Evolutionary conservation across 1,140 invertebrate genomes (phyloP), one percentile per base, ranked within the genome.

Genomic region (Drosophila chauvacae): DNA sequence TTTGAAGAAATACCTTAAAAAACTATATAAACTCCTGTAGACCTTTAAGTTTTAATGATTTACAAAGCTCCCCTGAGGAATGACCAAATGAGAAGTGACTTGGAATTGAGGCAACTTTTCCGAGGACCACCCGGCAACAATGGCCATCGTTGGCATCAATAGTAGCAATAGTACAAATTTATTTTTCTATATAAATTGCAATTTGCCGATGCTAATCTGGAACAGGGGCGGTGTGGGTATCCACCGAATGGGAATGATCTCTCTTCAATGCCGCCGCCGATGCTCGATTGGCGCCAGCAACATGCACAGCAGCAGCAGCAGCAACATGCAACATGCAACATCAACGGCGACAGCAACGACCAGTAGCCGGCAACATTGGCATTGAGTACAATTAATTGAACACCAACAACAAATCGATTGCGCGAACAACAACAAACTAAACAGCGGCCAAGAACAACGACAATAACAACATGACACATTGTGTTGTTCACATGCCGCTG

Each of bases 321-420:
- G 28, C 37, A 68, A 68, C 66, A 71, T 51, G 41, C 42, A 20
- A 69, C 64, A 58, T 59, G 39, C 47, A 65, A 48, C 82, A 80
- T 37, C 30, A 51, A 18, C 30, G 39, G 51, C 11, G 55, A 26
- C 61, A 41, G 35, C 53, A 45, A 48, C 75, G 73, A 71, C 63
- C 62, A 58, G 84, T 77, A 85, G 81, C 73, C 37, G 74, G 72
- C 55, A 74, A 73, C 62, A 71, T 73, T 79, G 59, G 71, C 68
- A 77, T 84, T 80, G 80, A 85, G 77, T 84, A 75, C 85, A 88
- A 90, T 88, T 88, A 88, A 88, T 88, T 88, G 84, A 88, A 88
- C 84, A 88, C 84, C 84, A 88, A 88, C 84, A 88, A 88, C 84
- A 88, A 84, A 88, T 88, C 87, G 84, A 88, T 88, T 88, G 84